Evolutionary conservation across 1,140 invertebrate species (phyloP), one percentile per base, ranked within the genome.

Genomic region (Bombus terrestris): DNA sequence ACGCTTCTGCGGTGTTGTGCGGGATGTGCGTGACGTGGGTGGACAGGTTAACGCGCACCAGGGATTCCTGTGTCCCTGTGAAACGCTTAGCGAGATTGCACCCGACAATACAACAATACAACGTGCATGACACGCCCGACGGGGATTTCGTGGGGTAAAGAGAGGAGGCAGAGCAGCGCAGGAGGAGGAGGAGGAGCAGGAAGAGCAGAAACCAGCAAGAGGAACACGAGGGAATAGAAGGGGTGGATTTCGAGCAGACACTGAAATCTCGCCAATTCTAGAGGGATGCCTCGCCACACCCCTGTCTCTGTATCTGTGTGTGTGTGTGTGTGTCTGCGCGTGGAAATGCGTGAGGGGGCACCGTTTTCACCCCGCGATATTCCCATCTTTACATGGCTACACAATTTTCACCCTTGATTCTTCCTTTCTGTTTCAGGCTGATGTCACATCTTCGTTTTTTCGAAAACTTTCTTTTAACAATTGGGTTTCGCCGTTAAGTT

Each of bases 81-180:
- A 95, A 95, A 93, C 95, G 95, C 94, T 95, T 95, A 95, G 95
- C 92, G 94, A 94, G 93, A 95, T 95, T 95, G 95, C 95, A 93
- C 90, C 91, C 93, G 95, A 95, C 94, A 95, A 95, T 94, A 94
- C 93, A 92, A 95, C 93, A 95, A 95, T 95, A 93, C 93, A 92
- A 90, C 92, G 92, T 94, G 92, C 92, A 94, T 94, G 94, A 95
- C 94, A 95, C 94, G 93, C 93, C 94, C 94, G 94, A 93, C 93
- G 92, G 90, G 91, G 92, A 88, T 91, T 90, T 89, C 91, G 81
- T 87, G 72, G 86, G 87, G 86, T 83, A 73, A 81, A 85, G 83
- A 81, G 74, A 81, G 75, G 59, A 43, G 68, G 74, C 41, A 62
- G 68, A 78, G 57, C 87, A 86, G 83, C 85, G 76, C 25, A 62